Base-by-base conservation (phyloP, 2,797 vertebrate species). In the Chloroceryle amazona region DNA sequence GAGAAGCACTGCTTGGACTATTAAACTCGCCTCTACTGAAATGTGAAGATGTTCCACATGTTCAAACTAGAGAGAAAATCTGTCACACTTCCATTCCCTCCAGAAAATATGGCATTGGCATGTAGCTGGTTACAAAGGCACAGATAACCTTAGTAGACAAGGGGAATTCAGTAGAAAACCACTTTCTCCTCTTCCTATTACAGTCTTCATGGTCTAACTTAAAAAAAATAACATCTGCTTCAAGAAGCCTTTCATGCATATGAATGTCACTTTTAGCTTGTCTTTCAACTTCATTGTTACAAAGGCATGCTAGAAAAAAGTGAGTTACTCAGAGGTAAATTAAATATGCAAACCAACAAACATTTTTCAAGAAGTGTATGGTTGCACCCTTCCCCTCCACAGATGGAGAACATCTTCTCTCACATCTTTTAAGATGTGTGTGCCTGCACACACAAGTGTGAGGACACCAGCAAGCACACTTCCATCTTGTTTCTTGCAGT, bases 241-340 rank as follows among this genome's bases (percentile, higher is more conserved):
- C 81, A 94, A 92, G 37, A 74, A 89, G 78, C 35, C 55, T 94
- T 68, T 84, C 61, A 84, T 66, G 71, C 89, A 86, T 62, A 82
- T 51, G 51, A 70, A 57, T 71, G 54, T 3, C 65, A 78, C 79
- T 92, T 91, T 88, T 82, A 95, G 86, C 83, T 87, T 88, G 66
- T 81, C 65, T 93, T 94, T 92, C 54, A 73, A 88, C 67, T 81
- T 57, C 52, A 82, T 5, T 65, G 57, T 93, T 85, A 92, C 22
- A 90, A 94, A 90, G 60, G 62, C 21, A 68, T 68, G 67, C 54
- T 58, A 86, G 46, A 58, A 95, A 54, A 75, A 42, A 76, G 26
- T 62, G 60, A 61, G 57, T 71, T 92, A 91, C 89, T 87, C 6
- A 9, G 79, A 72, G 20, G 65, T 80, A 96, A 89, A 85, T 57